Evolutionary conservation across 2,888 invertebrate genomes (phyloP), one percentile per base, ranked within the genome.

Genomic region (Vanessa cardui): DNA sequence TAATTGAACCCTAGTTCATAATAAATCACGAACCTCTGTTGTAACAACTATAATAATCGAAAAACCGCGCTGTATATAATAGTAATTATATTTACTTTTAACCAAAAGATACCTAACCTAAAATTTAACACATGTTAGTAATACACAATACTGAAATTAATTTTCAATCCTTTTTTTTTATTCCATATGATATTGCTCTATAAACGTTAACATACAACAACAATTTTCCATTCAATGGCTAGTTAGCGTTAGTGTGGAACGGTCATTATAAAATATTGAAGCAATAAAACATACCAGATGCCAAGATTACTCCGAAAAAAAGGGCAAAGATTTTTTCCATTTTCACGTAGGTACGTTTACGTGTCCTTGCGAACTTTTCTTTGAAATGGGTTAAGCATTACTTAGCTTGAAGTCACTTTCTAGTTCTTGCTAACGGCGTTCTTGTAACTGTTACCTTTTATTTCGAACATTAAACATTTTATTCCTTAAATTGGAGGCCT

Each of bases 331-430:
- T 64, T 62, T 68, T 68, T 66, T 64, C 60, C 45, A 49, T 61
- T 61, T 45, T 58, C 26, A 63, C 58, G 44, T 66, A n/a, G n/a
- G n/a, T n/a, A 59, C 44, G 26, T 59, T 49, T 54, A 60, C 59
- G 61, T 68, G 56, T 63, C 62, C 54, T 49, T 26, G 45, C 56
- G 47, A 69, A 66, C 58, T 69, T 71, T 60, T 64, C 58, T 66
- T 63, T 66, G 62, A 71, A 66, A 71, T 69, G 68, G 69, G 69
- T 69, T 62, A 64, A 64, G 68, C 52, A 58, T 62, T 46, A 56
- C 33, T 59, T 44, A 66, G 60, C 49, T 58, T 21, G 65, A 59
- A 58, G 62, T 65, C 59, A 33, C 50, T n/a, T 52, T 12, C 64
- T 61, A 66, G 68, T 58, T 66, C 44, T 64, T 58, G 52, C 58